Evolutionary conservation across 1,140 invertebrate genomes (phyloP).

Genomic region (Oryzaephilus surinamensis): DNA sequence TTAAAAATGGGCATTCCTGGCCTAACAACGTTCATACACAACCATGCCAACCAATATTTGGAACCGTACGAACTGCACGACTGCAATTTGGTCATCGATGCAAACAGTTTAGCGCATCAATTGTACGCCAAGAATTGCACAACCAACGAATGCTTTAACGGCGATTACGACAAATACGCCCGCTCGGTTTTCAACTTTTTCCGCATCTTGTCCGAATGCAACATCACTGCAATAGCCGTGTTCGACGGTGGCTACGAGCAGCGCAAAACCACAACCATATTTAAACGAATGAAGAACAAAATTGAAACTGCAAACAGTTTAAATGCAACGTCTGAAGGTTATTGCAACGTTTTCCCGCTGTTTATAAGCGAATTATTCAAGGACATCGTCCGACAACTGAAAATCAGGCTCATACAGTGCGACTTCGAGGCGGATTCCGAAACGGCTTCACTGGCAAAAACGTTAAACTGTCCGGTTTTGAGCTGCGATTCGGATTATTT

Average conservation of each 20-base stretch:
- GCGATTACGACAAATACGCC: slow-evolving; percentile 74
- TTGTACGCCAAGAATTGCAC: slow-evolving; percentile 54
- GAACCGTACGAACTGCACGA: slow-evolving; percentile 54
- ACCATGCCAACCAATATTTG: slow-evolving; percentile 53
- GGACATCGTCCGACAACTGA: slow-evolving; percentile 50
- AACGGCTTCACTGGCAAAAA: slow-evolving; percentile 63
- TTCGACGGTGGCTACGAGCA: slow-evolving; percentile 74
- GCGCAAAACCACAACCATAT: slow-evolving; percentile 62
- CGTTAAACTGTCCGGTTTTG: slow-evolving; percentile 69
- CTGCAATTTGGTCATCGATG: slow-evolving; percentile 69
- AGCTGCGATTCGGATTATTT: slow-evolving; percentile 90
- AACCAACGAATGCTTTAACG: slow-evolving; percentile 64
- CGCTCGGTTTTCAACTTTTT: slow-evolving; percentile 57
- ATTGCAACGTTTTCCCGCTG: slow-evolving; percentile 53
- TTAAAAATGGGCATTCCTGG: slow-evolving; percentile 67
- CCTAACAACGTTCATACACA: slow-evolving; percentile 67
- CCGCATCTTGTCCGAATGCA: slow-evolving; percentile 55
- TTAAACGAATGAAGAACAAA: slow-evolving; percentile 50
- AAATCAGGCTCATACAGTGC: slow-evolving; percentile 55
- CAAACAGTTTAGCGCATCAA: slow-evolving; percentile 63
- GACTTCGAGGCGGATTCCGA: slow-evolving; percentile 82
- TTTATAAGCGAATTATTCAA: slow-evolving; percentile 62
- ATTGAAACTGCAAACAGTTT: slow-evolving; percentile 43
- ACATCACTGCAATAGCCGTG: slow-evolving; percentile 63
- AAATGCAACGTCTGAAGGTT: slow-evolving; percentile 37